Evolutionary conservation across 2,888 invertebrate species (phyloP).

Genomic region (Dryobota labecula): DNA sequence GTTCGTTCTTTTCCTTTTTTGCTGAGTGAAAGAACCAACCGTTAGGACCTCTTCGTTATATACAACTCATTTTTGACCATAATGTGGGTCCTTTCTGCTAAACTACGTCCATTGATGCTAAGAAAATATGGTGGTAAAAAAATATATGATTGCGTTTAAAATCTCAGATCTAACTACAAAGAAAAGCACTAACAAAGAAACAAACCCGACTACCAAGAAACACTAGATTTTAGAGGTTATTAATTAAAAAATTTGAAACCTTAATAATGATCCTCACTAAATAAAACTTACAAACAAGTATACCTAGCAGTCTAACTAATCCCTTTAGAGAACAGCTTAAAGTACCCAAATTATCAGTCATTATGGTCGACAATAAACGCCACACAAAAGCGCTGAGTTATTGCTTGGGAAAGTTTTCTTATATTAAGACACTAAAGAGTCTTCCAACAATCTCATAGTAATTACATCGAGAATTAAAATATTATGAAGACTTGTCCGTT

Average conservation of each 20-base stretch:
- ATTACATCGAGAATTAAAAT: conserved; percentile 33
- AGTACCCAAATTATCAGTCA: conserved; percentile 36
- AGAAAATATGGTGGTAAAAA: no score
- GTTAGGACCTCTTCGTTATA: no score
- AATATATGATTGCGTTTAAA: no score
- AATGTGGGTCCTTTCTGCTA: no score
- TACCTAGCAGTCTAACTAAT: conserved; percentile 2
- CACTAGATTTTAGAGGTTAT: conserved; percentile 14
- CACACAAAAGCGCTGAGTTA: conserved; percentile 47
- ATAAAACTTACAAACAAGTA: conserved; percentile 13
- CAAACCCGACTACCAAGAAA: conserved; percentile 4
- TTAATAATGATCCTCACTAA: conserved; percentile 26
- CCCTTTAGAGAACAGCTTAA: conserved; percentile 23
- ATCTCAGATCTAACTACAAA: background rate
- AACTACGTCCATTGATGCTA: no score
- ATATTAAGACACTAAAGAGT: conserved; percentile 48
- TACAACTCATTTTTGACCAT: no score
- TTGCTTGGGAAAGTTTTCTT: conserved; percentile 48
- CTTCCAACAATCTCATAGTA: conserved; percentile 46
- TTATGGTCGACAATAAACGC: conserved; percentile 43
- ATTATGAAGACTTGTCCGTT: background rate
- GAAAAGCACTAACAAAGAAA: conserved; percentile 3
- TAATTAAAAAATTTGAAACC: conserved; percentile 28
- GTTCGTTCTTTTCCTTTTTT: background rate
- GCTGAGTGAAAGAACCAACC: no score